Base-by-base conservation (phyloP, 2,797 vertebrate genomes). In the Chaetodon trifasciatus region DNA sequence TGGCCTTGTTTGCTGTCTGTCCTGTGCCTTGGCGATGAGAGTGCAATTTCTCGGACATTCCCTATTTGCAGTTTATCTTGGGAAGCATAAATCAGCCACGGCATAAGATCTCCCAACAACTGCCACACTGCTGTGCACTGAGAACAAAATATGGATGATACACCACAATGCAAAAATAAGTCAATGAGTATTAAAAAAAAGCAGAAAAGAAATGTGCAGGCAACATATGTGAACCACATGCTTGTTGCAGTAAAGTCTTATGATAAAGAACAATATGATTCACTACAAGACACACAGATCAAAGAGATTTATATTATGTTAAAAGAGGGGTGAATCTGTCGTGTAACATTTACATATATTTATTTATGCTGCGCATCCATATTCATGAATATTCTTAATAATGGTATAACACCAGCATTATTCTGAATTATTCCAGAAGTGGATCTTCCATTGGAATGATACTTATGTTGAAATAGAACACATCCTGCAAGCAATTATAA, bases 401-500 rank as follows among this genome's bases (percentile, higher is more conserved):
- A 93, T 78, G 84, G 89, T 92, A 90, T 87, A 92, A 93, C 84
- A 91, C 76, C 84, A 86, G 85, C 88, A 83, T 91, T 89, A 88
- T 90, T 93, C 91, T 93, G 92, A 42, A 55, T 64, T 64, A 74
- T 74, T 74, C 92, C 91, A 93, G 89, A 88, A 93, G 91, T 93
- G 91, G 93, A 93, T 94, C 91, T 94, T 91, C 88, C 84, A 83
- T 88, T 93, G 92, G 89, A 92, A 94, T 89, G 89, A 95, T 93
- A 88, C 88, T 93, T 92, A 90, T 92, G 88, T 93, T 91, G 90
- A 95, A 94, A 95, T 93, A 93, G 93, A 94, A 95, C 91, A 91
- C 90, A 94, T 96, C 94, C 93, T 95, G 95, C 90, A 86, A 94
- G 94, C 93, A 95, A 95, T 95, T 95, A 95, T 93, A 95, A 95